Percentiles rank a stretch among this genome's conserved stretches.
Evolutionary conservation across 2,888 invertebrate genomes (phyloP).

Genomic region (Rotaria socialis): DNA sequence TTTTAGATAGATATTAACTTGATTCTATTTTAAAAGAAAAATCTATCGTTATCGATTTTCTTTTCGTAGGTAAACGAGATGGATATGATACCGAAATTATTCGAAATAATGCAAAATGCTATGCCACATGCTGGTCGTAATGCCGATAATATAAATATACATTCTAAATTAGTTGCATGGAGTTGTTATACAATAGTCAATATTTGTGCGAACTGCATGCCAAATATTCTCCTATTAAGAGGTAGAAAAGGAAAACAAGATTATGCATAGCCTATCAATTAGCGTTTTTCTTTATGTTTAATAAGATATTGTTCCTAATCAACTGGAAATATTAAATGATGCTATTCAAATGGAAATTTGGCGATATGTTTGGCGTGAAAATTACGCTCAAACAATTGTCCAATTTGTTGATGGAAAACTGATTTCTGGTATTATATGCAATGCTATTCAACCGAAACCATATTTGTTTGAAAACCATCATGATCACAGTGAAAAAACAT

Average conservation of each 20-base stretch:
- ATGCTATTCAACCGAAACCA: background rate
- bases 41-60: background rate
- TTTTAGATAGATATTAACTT: too few relatives aligned
- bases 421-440: background rate
- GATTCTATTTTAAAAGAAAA: too few relatives aligned
- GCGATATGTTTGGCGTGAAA: conserved; percentile 31
- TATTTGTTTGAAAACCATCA: background rate
- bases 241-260: background rate
- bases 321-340: background rate
- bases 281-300: too few relatives aligned
- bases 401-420: background rate
- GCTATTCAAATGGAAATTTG: conserved; percentile 17
- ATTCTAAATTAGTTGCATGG: conserved; percentile 21
- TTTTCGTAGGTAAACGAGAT: background rate
- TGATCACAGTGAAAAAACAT: background rate
- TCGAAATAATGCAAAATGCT: conserved; percentile 3
- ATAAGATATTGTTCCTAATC: background rate
- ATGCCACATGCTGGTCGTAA: background rate
- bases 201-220: conserved; percentile 17
- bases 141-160: background rate
- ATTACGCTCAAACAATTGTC: background rate
- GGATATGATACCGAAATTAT: background rate
- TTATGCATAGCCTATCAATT: too few relatives aligned
- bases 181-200: conserved; percentile 29
- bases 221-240: background rate